phyloP scores from a whole-genome alignment of 37 sponge, comb jelly and placozoan species.

The Theonella swinhoei region DNA sequence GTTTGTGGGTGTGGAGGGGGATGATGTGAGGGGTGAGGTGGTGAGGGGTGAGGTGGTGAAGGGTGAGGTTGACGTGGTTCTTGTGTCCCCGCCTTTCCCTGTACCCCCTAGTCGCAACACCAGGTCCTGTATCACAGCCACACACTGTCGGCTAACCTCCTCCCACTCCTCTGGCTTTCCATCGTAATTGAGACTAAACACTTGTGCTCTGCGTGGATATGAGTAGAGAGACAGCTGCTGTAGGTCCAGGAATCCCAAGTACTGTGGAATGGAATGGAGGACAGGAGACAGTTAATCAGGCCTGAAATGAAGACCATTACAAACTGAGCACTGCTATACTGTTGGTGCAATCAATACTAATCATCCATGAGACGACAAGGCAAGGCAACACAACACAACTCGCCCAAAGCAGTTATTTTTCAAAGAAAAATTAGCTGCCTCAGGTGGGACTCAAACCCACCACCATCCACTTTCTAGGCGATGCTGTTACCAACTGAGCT shows the following conservation, averaged over 20 bases:
- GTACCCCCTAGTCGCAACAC: constrained; percentile 27
- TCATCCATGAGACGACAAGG: too few relatives aligned
- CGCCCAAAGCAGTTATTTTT: too few relatives aligned
- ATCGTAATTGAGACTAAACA: constrained; percentile 59
- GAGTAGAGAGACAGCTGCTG: constrained; percentile 60
- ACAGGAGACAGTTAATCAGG: too few relatives aligned
- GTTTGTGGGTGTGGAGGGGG: neutral
- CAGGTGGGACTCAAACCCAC: too few relatives aligned
- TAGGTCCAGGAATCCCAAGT: constrained; percentile 64
- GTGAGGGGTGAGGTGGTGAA: neutral
- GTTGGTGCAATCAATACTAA: too few relatives aligned
- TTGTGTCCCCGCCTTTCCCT: neutral
- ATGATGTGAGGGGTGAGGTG: neutral
- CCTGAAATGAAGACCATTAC: too few relatives aligned
- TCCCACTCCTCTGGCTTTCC: constrained; percentile 55
- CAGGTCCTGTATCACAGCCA: constrained; percentile 26
- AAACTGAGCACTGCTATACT: too few relatives aligned
- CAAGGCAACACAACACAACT: too few relatives aligned
- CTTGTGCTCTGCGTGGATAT: constrained; percentile 45
- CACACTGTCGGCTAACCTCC: constrained; percentile 27
- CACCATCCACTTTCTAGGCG: too few relatives aligned
- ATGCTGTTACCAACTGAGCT: too few relatives aligned
- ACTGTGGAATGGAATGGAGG: constrained; percentile 34
- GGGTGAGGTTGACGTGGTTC: neutral
- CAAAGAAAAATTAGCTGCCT: too few relatives aligned